A percentile compares a stretch with the other conserved stretches of the same genome.
phyloP scores from a whole-genome alignment of 2,797 vertebrate species.

The Silurus lanzhouensis region DNA sequence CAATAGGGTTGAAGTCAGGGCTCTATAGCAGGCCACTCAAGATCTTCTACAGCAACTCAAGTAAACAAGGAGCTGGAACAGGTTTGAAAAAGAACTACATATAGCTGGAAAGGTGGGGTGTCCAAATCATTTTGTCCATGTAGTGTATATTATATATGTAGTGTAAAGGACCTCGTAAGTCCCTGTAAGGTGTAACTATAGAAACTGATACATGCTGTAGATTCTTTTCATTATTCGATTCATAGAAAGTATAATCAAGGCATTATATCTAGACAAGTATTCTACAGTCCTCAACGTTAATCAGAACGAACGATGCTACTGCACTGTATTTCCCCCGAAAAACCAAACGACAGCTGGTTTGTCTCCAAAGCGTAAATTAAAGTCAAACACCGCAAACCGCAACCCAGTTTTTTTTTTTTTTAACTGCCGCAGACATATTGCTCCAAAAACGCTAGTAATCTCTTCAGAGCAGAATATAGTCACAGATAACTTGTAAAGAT shows the following conservation, averaged over 20 bases:
- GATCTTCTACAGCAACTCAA: no score
- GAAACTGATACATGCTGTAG: no score
- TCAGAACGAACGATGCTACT: not conserved
- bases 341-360: constrained; percentile 1
- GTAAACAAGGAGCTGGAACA: no score
- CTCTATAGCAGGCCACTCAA: no score
- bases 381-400: not conserved
- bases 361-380: constrained; percentile 17
- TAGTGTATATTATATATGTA: no score
- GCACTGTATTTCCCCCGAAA: not conserved
- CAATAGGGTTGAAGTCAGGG: no score
- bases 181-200: no score
- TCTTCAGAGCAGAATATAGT: constrained; percentile 18
- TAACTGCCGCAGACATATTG: constrained; percentile 5
- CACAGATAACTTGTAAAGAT: constrained; percentile 34
- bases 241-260: not conserved
- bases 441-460: constrained; percentile 10
- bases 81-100: no score
- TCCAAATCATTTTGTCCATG: no score
- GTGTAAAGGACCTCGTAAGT: no score
- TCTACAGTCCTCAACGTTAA: not conserved
- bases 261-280: not conserved
- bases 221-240: no score
- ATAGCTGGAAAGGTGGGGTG: no score
- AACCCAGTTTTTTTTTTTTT: not conserved